Evolutionary conservation across 2,888 invertebrate species (phyloP), one percentile per base, ranked within the genome.

Genomic region (Catonia carolina): DNA sequence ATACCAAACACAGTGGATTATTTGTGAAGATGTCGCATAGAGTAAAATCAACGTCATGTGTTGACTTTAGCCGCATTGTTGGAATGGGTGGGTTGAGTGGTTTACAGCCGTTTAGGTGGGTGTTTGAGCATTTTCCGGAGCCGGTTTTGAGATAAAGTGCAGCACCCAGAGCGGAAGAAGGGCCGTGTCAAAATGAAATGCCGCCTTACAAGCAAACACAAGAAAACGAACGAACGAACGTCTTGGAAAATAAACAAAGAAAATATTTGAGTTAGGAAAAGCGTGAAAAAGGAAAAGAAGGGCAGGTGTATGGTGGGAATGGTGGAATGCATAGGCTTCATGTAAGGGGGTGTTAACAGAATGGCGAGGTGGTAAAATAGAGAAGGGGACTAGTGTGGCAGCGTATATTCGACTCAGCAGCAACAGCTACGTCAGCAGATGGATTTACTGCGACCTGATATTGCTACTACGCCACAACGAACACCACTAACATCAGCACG

Each of bases 171-270:
- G 20, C 12, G 45, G 23, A 45, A 23, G 27, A 27, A 45, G 27
- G 45, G 27, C 45, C 15, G 45, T 45, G 45, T 45, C 45, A 45
- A 45, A 45, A 45, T 45, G 45, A 45, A 45, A 45, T 45, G 45
- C 45, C 45, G 4, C n/a, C n/a, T 41, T 18, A 22, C 41, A 17
- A 20, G 45, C 45, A 45, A 45, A 20, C 45, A 45, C 7, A 27
- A 18, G 7, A 14, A 22, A 45, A 45, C 8, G 18, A 45, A 27
- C 45, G 23, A 45, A 23, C 45, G 45, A 45, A 45, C 45, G 45
- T 45, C 45, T 45, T 45, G 45, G 37, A 36, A 51, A 36, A 51
- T 22, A 51, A 36, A 51, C 37, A 51, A 22, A 36, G 51, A 51
- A 22, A 51, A 37, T 37, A 37, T 36, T 36, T 22, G 51, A 49